Base-by-base conservation (phyloP, 2,113 vertebrate genomes). In the Philantomba maxwellii region DNA sequence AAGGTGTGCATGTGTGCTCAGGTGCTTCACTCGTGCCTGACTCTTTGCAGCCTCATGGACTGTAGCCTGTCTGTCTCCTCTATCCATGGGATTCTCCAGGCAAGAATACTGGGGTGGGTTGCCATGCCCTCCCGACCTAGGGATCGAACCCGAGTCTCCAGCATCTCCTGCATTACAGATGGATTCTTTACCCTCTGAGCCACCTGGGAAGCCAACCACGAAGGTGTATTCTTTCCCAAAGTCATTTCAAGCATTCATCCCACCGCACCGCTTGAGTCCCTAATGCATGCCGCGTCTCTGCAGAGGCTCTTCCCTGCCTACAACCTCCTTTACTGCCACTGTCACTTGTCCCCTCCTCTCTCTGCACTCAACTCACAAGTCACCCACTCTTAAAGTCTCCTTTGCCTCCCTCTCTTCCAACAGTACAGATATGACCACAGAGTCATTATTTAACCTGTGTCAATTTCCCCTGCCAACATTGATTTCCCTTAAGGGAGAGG, bases 241-340 rank as follows among this genome's bases (percentile, higher is more conserved):
- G 26, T 45, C 13, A 15, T 51, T 49, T 62, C 47, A 36, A 7
- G 1, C 3, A 3, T 12, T 53, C 25, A 23, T 28, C 36, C 58
- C 16, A 2, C 30, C 16, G 19, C 39, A 51, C 47, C 3, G n/a
- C 81, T 55, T 30, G 30, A 47, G 39, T 47, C 36, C 55, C 77
- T 47, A 30, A 55, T 0, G 21, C 1, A 5, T 2, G 47, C 53
- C 47, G 19, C 23, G 6, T 2, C 30, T 64, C 25, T 13, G 30
- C 6, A 33, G 28, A 47, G 19, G 1, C 39, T 64, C 17, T 21
- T 45, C 47, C 73, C 53, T 70, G 23, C 77, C 75, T 53, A 7
- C 12, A 7, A 10, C n/a, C 11, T 53, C 26, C 58, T 33, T 93
- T 10, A 43, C 4, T 12, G 7, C 33, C 36, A 58, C 36, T 62